Percentiles rank a stretch among this genome's conserved stretches.
Conservation (phyloP, 2,113 vertebrate genomes). For the Fulmarus glacialis region DNA sequence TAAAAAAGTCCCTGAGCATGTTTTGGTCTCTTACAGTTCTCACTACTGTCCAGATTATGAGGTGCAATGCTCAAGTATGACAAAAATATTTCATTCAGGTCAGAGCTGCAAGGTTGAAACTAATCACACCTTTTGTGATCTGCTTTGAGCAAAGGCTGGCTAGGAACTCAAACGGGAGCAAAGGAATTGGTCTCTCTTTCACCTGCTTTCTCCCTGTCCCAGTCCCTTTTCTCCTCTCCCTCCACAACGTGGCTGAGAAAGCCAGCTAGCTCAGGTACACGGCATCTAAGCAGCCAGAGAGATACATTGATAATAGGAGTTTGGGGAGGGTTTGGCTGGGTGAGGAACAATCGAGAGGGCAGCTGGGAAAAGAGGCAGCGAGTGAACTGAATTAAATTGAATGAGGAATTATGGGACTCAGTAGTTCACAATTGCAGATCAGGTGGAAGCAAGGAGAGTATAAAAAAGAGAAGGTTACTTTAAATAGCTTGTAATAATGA, state of each 20-base stretch:
- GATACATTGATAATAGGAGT: background rate
- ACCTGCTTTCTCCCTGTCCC: background rate
- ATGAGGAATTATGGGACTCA: background rate
- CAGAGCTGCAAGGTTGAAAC: background rate
- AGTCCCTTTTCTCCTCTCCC: background rate
- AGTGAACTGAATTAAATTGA: background rate
- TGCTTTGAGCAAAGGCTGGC: background rate
- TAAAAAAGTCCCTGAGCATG: background rate
- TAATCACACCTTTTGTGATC: background rate
- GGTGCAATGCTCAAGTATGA: background rate
- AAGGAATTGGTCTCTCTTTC: background rate
- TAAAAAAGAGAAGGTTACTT: background rate
- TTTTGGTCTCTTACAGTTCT: background rate
- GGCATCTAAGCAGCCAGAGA: background rate
- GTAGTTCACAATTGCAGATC: background rate
- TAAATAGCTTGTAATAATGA: background rate
- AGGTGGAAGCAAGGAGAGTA: background rate
- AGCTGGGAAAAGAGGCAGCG: background rate
- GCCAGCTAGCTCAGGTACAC: rapidly evolving
- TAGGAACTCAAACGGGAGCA: background rate
- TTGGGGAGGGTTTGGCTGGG: background rate
- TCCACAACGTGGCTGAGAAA: rapidly evolving
- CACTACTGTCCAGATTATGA: background rate
- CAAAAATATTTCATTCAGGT: background rate
- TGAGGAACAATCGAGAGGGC: background rate